Conservation (phyloP, 1,140 invertebrate species). For the Meloidogyne exigua region DNA sequence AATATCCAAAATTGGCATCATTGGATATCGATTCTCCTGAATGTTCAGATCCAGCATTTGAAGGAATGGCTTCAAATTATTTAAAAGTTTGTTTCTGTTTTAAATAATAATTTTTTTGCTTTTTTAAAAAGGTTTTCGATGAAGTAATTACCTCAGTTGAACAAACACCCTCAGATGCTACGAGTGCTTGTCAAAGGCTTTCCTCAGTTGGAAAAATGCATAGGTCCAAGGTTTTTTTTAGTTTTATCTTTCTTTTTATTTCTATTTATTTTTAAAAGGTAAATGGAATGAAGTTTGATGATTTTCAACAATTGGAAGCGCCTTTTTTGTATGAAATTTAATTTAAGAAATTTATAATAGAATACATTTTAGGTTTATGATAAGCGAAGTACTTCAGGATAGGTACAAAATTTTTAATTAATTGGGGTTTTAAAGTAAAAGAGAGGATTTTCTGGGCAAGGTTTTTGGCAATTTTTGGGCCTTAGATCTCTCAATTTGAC, state of each 20-base stretch:
- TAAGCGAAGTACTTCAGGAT: constrained; percentile 49
- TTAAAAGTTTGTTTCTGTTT: constrained; percentile 35
- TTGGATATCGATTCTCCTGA: constrained; percentile 33
- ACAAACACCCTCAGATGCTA: constrained; percentile 45
- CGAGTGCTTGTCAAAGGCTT: constrained; percentile 42
- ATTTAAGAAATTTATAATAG: neutral
- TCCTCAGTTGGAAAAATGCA: constrained; percentile 47
- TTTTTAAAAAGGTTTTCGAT: constrained; percentile 45
- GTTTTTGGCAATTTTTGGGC: no score
- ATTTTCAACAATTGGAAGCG: constrained; percentile 45
- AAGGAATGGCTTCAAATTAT: constrained; percentile 41
- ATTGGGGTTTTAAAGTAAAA: no score
- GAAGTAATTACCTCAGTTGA: constrained; percentile 50
- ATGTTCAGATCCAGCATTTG: constrained; percentile 50
- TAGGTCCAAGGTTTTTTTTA: constrained; percentile 41
- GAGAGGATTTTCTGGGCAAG: no score
- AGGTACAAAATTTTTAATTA: constrained; percentile 5
- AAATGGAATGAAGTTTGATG: constrained; percentile 44
- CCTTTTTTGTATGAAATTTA: constrained; percentile 26
- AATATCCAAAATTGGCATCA: constrained; percentile 41
- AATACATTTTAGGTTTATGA: constrained; percentile 31
- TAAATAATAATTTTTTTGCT: neutral
- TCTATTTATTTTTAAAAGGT: constrained; percentile 36
- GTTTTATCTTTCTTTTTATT: neutral
- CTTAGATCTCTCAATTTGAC: no score